phyloP scores from a whole-genome alignment of 2,113 vertebrate species.

The Mormyrus iriodes region DNA sequence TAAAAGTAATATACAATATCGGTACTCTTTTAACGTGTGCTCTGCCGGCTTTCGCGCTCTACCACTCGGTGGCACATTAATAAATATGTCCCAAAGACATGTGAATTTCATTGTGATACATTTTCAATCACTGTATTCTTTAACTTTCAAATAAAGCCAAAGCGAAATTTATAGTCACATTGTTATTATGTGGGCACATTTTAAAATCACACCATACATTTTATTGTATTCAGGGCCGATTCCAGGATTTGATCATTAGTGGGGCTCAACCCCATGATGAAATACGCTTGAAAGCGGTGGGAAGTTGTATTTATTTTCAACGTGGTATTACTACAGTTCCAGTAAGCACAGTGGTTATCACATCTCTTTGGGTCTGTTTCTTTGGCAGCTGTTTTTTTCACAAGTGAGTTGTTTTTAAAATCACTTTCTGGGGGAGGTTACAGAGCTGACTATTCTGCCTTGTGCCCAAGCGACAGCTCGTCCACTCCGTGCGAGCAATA shows the following conservation, averaged over 20 bases:
- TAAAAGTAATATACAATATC: neutral
- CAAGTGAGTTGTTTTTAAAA: neutral
- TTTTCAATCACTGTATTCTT: neutral
- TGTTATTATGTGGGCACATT: neutral
- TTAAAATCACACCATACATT: neutral
- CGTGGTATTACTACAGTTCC: neutral
- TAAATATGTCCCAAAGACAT: neutral
- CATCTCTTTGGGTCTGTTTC: neutral
- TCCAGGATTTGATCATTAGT: neutral
- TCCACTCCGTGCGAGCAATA: neutral
- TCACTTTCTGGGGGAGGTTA: neutral
- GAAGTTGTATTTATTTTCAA: neutral
- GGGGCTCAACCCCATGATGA: neutral
- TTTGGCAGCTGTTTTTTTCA: neutral
- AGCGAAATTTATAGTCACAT: neutral
- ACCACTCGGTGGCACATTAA: neutral
- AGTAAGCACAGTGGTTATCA: neutral
- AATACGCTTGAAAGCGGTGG: too few relatives aligned
- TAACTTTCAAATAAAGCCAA: neutral
- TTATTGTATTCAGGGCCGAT: neutral
- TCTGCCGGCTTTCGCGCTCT: neutral
- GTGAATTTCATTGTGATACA: neutral
- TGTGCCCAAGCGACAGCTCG: neutral
- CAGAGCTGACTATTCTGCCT: neutral
- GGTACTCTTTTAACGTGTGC: neutral